phyloP scores from a whole-genome alignment of 1,140 invertebrate genomes.

The Drosophila oshimai region DNA sequence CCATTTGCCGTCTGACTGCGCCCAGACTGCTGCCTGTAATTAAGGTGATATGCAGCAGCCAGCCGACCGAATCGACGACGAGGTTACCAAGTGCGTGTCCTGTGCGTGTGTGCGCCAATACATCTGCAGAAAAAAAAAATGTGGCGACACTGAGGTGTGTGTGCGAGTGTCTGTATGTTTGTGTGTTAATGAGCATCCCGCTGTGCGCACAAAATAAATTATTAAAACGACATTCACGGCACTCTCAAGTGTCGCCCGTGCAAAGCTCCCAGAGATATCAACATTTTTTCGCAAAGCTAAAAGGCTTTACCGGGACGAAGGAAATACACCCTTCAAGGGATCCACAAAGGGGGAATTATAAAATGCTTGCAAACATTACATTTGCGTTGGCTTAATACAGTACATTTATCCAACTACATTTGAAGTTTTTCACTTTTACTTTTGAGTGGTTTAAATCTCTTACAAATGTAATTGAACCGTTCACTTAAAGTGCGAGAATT shows the following conservation, averaged over 20 bases:
- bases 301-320: constrained; percentile 1
- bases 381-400: not conserved
- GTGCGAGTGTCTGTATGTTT: constrained; percentile 16
- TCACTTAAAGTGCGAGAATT: not conserved
- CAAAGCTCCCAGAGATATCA: constrained; percentile 29
- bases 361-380: constrained; percentile 9
- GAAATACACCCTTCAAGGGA: not conserved
- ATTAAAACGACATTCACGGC: constrained; percentile 66
- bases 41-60: constrained; percentile 76
- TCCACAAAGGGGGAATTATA: constrained; percentile 8
- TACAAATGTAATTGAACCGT: not conserved
- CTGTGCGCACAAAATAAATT: constrained; percentile 72
- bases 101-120: constrained; percentile 44
- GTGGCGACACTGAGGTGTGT: not conserved
- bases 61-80: constrained; percentile 55
- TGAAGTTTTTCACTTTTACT: not conserved
- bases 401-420: not conserved
- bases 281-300: constrained; percentile 2
- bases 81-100: constrained; percentile 63
- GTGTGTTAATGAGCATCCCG: constrained; percentile 74
- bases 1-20: constrained; percentile 77
- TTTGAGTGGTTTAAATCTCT: not conserved
- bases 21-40: constrained; percentile 77
- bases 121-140: no score
- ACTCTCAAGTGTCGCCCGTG: constrained; percentile 37